Evolutionary conservation across 2,113 vertebrate species (phyloP).

Genomic region (Nymphicus hollandicus): DNA sequence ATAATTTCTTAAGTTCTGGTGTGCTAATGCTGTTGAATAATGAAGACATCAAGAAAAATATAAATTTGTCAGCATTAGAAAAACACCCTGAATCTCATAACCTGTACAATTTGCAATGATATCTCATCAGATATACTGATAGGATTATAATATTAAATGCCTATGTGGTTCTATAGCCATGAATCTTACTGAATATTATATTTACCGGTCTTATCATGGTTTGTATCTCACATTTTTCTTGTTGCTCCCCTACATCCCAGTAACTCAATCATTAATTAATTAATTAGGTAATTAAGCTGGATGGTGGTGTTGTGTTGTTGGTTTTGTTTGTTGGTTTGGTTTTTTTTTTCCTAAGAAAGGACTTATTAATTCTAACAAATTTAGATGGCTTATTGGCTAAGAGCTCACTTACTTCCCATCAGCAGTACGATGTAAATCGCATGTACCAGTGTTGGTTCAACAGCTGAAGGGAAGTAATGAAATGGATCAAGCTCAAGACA

Average conservation of each 20-base stretch:
- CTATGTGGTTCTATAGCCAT: background rate
- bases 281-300: background rate
- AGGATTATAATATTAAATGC: background rate
- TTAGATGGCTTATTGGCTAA: background rate
- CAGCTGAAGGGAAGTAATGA: background rate
- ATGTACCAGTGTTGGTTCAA: background rate
- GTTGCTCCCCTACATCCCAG: background rate
- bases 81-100: background rate
- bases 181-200: background rate
- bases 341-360: background rate
- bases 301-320: background rate
- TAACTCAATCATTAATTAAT: background rate
- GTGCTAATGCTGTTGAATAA: background rate
- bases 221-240: background rate
- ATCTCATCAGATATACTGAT: background rate
- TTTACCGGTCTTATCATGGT: background rate
- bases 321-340: background rate
- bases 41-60: background rate
- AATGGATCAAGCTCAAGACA: background rate
- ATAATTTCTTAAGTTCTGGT: background rate
- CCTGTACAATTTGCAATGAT: background rate
- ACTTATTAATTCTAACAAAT: background rate
- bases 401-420: background rate
- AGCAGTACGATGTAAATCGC: background rate
- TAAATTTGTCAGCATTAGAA: background rate